Conservation (phyloP, 2,113 vertebrate species). For the Atlantisia rogersi region DNA sequence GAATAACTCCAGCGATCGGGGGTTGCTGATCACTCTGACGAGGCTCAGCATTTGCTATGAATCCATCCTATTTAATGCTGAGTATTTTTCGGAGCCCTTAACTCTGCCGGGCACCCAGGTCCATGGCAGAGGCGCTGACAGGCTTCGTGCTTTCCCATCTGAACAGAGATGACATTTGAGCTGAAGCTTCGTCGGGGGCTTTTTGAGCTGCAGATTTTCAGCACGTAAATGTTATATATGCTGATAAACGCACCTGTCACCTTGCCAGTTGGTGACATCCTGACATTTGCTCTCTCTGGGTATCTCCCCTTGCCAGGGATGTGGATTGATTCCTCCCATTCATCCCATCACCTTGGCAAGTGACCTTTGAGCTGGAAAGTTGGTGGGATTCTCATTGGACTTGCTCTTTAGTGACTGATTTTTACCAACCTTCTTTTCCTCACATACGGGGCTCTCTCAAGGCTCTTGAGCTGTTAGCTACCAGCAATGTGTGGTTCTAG, state of each 20-base stretch:
- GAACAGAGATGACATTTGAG: conserved; percentile 48
- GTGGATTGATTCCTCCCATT: neutral
- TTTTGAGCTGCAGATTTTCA: conserved; percentile 2
- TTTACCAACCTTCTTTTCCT: neutral
- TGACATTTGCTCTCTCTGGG: neutral
- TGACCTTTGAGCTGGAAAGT: neutral
- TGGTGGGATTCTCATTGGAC: neutral
- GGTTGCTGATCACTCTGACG: neutral
- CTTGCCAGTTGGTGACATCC: neutral
- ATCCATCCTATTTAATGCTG: conserved; percentile 16
- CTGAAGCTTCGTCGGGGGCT: conserved; percentile 2
- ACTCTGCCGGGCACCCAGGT: neutral
- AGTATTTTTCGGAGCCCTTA: neutral
- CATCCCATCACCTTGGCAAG: neutral
- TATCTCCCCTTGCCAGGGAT: neutral
- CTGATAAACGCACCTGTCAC: conserved; percentile 25
- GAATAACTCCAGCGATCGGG: neutral
- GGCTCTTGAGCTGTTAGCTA: neutral
- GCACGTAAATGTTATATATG: neutral
- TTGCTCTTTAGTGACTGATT: neutral
- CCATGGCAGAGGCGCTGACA: neutral
- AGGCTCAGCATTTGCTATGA: neutral
- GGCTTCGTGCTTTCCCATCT: neutral
- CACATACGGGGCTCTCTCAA: neutral
- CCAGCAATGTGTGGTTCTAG: neutral